Conservation (phyloP, 2,888 invertebrate genomes). For the Xestia c-nigrum region DNA sequence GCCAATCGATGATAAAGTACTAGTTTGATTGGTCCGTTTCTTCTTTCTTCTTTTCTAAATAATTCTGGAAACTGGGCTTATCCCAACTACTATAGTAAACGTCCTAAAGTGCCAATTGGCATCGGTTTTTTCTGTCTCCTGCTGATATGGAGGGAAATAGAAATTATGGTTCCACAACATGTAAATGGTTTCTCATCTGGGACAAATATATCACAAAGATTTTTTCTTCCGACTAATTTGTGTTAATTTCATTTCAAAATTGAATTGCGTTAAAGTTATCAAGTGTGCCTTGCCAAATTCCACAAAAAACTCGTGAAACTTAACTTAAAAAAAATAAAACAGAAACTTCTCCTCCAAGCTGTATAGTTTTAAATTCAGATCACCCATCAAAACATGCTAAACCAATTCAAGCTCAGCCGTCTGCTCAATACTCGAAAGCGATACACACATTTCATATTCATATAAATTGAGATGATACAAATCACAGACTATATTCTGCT, state of each 20-base stretch:
- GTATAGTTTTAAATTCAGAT: constrained; percentile 50
- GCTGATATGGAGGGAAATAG: too few relatives aligned
- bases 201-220: too few relatives aligned
- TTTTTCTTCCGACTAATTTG: neutral
- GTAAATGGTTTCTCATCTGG: too few relatives aligned
- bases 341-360: neutral
- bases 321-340: constrained; percentile 26
- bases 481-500: constrained; percentile 36
- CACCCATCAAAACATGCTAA: constrained; percentile 34
- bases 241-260: neutral
- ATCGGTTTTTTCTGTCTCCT: too few relatives aligned
- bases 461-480: constrained; percentile 48
- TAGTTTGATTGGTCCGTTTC: neutral
- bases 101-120: too few relatives aligned
- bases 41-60: too few relatives aligned
- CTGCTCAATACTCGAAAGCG: constrained; percentile 36
- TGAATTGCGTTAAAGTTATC: neutral
- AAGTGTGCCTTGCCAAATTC: neutral
- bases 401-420: constrained; percentile 44
- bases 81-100: too few relatives aligned
- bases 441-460: constrained; percentile 62
- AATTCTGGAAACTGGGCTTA: too few relatives aligned
- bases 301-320: neutral
- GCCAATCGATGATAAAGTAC: neutral
- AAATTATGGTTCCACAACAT: too few relatives aligned